These are phyloP conservation scores for Propithecus coquereli DNA, from an alignment of 2,113 vertebrate genomes.

Conservation along the genomic window DNA sequence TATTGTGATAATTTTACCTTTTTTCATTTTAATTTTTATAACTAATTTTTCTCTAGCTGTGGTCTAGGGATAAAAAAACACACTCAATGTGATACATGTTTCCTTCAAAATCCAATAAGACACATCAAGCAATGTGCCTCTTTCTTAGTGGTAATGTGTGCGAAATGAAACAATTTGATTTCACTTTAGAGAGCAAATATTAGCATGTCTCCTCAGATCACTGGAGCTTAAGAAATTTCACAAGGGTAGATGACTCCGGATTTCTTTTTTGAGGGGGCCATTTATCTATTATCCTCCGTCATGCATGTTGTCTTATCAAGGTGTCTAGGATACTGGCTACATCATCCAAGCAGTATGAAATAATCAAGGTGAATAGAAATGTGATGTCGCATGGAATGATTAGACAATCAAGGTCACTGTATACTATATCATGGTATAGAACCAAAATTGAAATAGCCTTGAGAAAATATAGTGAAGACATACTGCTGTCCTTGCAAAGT, in stretches of 20 bases:
- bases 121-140: not conserved
- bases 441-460: not conserved
- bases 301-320: not conserved
- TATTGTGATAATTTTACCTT: not conserved
- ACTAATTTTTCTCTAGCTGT: not conserved
- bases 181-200: not conserved
- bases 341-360: not conserved
- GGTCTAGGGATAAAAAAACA: not conserved
- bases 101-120: not conserved
- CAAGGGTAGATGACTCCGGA: not conserved
- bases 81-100: not conserved
- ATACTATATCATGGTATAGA: not conserved
- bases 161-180: not conserved
- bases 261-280: not conserved
- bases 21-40: not conserved
- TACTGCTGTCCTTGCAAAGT: not conserved
- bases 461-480: not conserved
- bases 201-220: not conserved
- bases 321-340: not conserved
- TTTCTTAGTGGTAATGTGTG: not conserved
- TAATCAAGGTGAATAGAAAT: not conserved
- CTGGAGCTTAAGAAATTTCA: not conserved
- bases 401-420: not conserved
- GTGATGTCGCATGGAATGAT: not conserved
- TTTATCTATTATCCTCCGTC: not conserved